Evolutionary conservation across 2,888 invertebrate species (phyloP).

Genomic region (Actias luna): DNA sequence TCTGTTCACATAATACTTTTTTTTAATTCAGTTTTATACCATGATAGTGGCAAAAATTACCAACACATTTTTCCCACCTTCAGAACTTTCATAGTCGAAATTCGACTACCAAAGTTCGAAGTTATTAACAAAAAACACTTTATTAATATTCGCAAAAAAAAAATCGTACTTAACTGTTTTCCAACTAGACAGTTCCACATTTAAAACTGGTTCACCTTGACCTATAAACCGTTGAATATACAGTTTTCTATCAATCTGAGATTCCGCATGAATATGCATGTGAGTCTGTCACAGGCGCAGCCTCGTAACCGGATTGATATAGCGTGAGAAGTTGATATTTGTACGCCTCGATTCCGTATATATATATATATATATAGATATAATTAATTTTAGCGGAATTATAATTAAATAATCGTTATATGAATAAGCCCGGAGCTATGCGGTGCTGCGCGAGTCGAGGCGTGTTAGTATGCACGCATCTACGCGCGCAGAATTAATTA

Average conservation of each 20-base stretch:
- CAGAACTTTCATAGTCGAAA: too few relatives aligned
- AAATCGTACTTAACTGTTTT: neutral
- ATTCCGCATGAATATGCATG: neutral
- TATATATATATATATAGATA: too few relatives aligned
- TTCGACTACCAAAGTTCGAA: neutral
- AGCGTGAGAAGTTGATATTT: slow-evolving; percentile 20
- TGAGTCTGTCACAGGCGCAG: neutral
- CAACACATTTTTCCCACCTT: too few relatives aligned
- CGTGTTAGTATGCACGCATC: neutral
- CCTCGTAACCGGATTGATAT: neutral
- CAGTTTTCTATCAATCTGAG: neutral
- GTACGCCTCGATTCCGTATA: slow-evolving; percentile 10
- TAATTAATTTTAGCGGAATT: slow-evolving; percentile 16
- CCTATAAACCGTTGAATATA: neutral
- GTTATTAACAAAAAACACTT: neutral
- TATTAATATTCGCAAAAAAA: neutral
- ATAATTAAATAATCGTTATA: slow-evolving; percentile 17
- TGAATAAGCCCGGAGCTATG: neutral
- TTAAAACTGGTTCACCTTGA: neutral
- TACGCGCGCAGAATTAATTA: neutral
- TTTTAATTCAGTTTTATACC: too few relatives aligned
- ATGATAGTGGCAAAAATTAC: too few relatives aligned
- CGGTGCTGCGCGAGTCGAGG: neutral
- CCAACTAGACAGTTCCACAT: neutral
- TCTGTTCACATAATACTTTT: too few relatives aligned